Percentiles rank a stretch among this genome's conserved stretches.
phyloP scores from a whole-genome alignment of 2,888 invertebrate genomes.

The Drosophila phalerata region DNA sequence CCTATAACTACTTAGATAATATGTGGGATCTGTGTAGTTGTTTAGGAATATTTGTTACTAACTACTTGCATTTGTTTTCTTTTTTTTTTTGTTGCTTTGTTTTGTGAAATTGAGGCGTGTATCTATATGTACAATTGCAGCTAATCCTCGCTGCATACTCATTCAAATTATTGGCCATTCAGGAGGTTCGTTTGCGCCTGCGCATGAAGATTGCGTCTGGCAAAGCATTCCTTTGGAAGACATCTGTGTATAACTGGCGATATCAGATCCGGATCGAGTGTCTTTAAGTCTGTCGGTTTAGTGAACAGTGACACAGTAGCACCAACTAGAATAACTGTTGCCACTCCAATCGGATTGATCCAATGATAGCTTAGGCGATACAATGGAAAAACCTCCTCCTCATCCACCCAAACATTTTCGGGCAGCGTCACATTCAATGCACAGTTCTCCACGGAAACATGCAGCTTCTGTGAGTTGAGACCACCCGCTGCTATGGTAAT shows the following conservation, averaged over 20 bases:
- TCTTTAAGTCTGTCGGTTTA: slow-evolving; percentile 86
- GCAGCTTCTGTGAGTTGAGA: slow-evolving; percentile 87
- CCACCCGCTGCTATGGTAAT: slow-evolving; percentile 88
- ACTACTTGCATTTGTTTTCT: slow-evolving; percentile 1
- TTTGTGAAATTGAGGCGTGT: slow-evolving; percentile 9
- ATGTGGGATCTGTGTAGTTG: slow-evolving; percentile 22
- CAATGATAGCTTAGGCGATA: slow-evolving; percentile 93
- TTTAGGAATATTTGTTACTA: slow-evolving; percentile 26
- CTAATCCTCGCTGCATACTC: background rate
- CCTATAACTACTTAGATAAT: slow-evolving; percentile 30
- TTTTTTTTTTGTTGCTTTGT: background rate
- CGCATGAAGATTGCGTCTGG: slow-evolving; percentile 39
- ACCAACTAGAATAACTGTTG: slow-evolving; percentile 89
- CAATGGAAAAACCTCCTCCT: slow-evolving; percentile 89
- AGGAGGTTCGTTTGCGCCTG: slow-evolving; percentile 61
- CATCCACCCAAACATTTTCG: slow-evolving; percentile 78
- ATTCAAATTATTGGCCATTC: slow-evolving; percentile 15
- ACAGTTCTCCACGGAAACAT: slow-evolving; percentile 86
- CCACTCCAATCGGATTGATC: slow-evolving; percentile 91
- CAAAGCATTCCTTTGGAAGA: slow-evolving; percentile 83
- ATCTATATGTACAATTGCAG: slow-evolving; percentile 15
- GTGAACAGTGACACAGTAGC: slow-evolving; percentile 88
- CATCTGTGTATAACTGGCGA: slow-evolving; percentile 87
- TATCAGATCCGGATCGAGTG: slow-evolving; percentile 87
- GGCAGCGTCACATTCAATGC: slow-evolving; percentile 59